Base-by-base conservation (phyloP, 2,888 invertebrate species). In the Cynaeus angustus region DNA sequence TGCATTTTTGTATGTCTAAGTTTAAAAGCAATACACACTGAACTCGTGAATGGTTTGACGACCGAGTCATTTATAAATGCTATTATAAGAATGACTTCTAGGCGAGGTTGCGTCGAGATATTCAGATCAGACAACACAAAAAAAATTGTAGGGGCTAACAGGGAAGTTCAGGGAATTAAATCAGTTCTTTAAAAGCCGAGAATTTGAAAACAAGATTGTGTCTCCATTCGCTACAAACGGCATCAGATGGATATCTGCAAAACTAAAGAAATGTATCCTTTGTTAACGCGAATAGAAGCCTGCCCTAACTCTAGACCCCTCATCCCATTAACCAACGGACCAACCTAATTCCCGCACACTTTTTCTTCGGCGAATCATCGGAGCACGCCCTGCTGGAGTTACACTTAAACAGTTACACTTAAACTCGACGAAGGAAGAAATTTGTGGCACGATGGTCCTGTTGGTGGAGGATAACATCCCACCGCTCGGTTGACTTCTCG, bases 231-330 rank as follows among this genome's bases (percentile, higher is more conserved):
- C 37, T 7, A 37, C 1, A 1, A 7, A 37, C 7, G n/a, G 37
- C 7, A 37, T n/a, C 8, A 37, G n/a, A 5, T 37, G 37, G 37
- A n/a, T n/a, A 37, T 37, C 7, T 37, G 8, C 37, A n/a, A 7
- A 7, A 7, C 7, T 37, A 37, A 73, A 56, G 61, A 72, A 48
- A 62, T 73, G 14, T 61, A 55, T 41, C 70, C 72, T 0, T n/a
- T 80, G 3, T 10, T 78, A 0, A 73, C 67, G 16, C 78, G 79
- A 67, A 77, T 81, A 9, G 80, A 82, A 59, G 76, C 78, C 37
- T 37, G 37, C 7, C 37, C 7, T 2, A 37, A 37, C n/a, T 37
- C 37, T n/a, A 2, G 37, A 37, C n/a, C 3, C 37, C 37, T 37
- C 7, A 37, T 37, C 37, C 37, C 37, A 7, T 37, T 37, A 37